These are phyloP conservation scores for Limnephilus marmoratus DNA, from an alignment of 2,888 invertebrate genomes.

Conservation along the genomic window DNA sequence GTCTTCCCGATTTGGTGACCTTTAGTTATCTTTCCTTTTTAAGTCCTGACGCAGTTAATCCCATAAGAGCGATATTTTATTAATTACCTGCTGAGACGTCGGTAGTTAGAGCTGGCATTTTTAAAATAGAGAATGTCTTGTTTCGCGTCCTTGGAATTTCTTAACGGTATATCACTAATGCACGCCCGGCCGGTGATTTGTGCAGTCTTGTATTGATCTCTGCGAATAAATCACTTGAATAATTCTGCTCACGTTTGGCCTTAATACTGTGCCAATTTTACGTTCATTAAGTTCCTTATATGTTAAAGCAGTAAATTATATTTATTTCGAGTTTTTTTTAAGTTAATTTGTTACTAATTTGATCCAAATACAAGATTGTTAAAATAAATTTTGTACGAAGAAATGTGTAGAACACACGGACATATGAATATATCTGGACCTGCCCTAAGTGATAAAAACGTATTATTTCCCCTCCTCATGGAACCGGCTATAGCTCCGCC, in stretches of 20 bases:
- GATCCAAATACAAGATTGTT: too few relatives aligned
- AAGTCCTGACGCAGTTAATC: background rate
- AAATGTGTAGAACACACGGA: too few relatives aligned
- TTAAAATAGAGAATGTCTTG: background rate
- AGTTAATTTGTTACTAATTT: background rate
- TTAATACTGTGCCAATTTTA: background rate
- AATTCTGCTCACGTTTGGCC: background rate
- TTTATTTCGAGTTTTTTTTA: background rate
- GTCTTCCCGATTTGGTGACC: too few relatives aligned
- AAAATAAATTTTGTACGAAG: too few relatives aligned
- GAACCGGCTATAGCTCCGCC: too few relatives aligned
- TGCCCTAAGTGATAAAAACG: too few relatives aligned
- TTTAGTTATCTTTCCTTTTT: background rate
- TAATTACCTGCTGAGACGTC: background rate
- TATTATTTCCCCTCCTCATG: too few relatives aligned
- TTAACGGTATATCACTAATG: background rate
- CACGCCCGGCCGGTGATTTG: background rate
- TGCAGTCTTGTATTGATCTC: background rate
- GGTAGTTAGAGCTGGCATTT: background rate
- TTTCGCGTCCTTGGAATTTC: background rate
- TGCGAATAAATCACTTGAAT: background rate
- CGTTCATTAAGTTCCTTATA: background rate
- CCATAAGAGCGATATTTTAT: too few relatives aligned
- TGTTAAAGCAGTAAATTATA: background rate
- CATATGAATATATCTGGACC: too few relatives aligned